Evolutionary conservation across 92 coral and sea anemone genomes (phyloP), one percentile per base, ranked within the genome.

Genomic region (Zoanthus sansibaricus): DNA sequence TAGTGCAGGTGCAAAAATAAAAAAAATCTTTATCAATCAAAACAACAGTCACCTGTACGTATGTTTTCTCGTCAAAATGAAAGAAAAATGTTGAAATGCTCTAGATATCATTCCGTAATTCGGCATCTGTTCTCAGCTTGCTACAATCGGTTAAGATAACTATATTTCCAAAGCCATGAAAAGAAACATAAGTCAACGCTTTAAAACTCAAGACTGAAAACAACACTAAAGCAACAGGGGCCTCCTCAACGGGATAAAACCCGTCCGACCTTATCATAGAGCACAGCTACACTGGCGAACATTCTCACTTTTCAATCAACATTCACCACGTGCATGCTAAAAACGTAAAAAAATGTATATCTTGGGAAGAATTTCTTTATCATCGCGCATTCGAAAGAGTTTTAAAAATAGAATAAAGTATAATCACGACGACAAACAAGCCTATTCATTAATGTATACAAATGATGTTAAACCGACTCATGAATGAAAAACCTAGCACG

Each of bases 361-460:
- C 20, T 14, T 21, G 14, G 5, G 46, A 52, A 25, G 7, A 52
- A 76, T 7, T 3, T 31, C 52, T n/a, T 67, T 69, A 69, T 30
- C 46, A 62, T 8, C 16, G 12, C 9, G 42, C 16, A 12, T 10
- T 69, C n/a, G 45, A 4, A 30, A 30, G 45, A 69, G 74, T 69
- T 30, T 25, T 25, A 25, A 25, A 37, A 37, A 30, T n/a, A 67
- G 32, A 21, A 67, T 67, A 33, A 20, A 7, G 31, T 20, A 33
- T 8, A 31, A 69, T 47, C 13, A 64, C 4, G 25, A 15, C 47
- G 61, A 80, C 62, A 80, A 80, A 80, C 66, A 49, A 21, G 44
- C 5, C 73, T 42, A 80, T 66, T 80, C 85, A 80, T 66, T 66
- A 56, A 45, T 80, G 85, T 80, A 31, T 80, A 80, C 85, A 80